Evolutionary conservation across 2,113 vertebrate genomes (phyloP).

Genomic region (Pogona vitticeps): DNA sequence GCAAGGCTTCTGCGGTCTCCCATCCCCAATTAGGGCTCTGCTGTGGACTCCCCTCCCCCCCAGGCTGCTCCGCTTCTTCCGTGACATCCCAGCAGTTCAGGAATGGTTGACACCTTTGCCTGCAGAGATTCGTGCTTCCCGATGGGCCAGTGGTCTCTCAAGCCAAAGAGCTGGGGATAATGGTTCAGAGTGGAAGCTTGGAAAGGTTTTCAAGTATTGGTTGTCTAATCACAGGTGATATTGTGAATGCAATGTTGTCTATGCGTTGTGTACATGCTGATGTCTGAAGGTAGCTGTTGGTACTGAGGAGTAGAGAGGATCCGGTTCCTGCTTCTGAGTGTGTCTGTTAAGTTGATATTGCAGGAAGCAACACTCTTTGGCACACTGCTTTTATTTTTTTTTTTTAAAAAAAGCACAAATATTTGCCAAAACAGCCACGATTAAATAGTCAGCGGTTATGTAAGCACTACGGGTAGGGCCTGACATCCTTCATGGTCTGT

Average conservation of each 20-base stretch:
- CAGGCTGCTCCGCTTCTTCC: background rate
- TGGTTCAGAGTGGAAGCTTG: too few relatives aligned
- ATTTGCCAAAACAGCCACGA: conserved; percentile 74
- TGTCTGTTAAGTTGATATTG: conserved; percentile 46
- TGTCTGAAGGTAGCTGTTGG: background rate
- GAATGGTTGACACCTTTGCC: background rate
- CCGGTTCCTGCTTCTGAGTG: conserved; percentile 52
- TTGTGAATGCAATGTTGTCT: background rate
- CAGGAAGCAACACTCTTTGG: conserved; percentile 54
- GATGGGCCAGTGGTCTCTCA: background rate
- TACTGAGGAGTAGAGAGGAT: conserved; percentile 19
- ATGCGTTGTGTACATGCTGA: too few relatives aligned
- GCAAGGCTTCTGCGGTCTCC: too few relatives aligned
- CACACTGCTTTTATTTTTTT: conserved; percentile 64
- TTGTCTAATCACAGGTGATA: too few relatives aligned
- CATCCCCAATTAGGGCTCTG: background rate
- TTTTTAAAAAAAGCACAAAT: conserved; percentile 67
- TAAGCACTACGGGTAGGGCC: conserved; percentile 72
- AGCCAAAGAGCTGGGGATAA: background rate
- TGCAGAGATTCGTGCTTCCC: too few relatives aligned
- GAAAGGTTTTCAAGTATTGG: background rate
- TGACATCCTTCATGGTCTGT: conserved; percentile 70
- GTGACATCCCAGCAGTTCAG: background rate
- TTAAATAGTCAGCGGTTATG: conserved; percentile 75
- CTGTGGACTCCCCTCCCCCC: background rate